Evolutionary conservation across 1,140 invertebrate genomes (phyloP).

Genomic region (Neodiprion lecontei): DNA sequence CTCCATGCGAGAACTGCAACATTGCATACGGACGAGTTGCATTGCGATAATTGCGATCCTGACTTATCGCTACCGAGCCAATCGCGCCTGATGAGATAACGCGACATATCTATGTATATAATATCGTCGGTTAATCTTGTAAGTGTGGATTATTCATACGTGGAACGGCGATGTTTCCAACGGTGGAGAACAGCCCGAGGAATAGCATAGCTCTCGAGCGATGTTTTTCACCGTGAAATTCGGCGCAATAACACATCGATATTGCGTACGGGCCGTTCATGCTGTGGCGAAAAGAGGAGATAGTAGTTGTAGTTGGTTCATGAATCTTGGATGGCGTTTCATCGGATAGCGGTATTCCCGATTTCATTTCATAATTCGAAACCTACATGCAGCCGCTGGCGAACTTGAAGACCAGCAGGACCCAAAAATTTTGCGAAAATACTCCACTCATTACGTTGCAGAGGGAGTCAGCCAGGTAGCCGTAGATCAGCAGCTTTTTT

Average conservation of each 20-base stretch:
- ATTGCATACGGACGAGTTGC: slow-evolving; percentile 14
- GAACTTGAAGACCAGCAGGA: slow-evolving; percentile 76
- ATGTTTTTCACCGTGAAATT: slow-evolving; percentile 70
- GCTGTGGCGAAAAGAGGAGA: slow-evolving; percentile 54
- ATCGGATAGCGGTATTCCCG: no score
- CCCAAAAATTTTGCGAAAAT: slow-evolving; percentile 71
- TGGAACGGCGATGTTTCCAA: slow-evolving; percentile 49
- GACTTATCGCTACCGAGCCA: neutral
- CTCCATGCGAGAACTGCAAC: slow-evolving; percentile 60
- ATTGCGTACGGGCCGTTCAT: slow-evolving; percentile 77
- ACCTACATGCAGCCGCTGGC: slow-evolving; percentile 80
- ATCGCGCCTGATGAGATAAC: slow-evolving; percentile 15
- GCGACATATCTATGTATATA: neutral
- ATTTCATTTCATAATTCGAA: slow-evolving; percentile 13
- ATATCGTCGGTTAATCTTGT: neutral
- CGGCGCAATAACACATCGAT: slow-evolving; percentile 73
- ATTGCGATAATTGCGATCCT: slow-evolving; percentile 19
- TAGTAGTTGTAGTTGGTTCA: no score
- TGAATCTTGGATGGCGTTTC: no score
- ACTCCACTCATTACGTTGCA: slow-evolving; percentile 72
- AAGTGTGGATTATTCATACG: slow-evolving; percentile 33
- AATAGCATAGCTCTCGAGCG: slow-evolving; percentile 70
- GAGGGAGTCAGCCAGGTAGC: slow-evolving; percentile 74
- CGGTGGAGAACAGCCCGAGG: slow-evolving; percentile 63
- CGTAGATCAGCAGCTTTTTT: slow-evolving; percentile 72